Percentiles rank a stretch among this genome's conserved stretches.
Conservation (phyloP, 1,140 invertebrate genomes). For the Berghia stephanieae region DNA sequence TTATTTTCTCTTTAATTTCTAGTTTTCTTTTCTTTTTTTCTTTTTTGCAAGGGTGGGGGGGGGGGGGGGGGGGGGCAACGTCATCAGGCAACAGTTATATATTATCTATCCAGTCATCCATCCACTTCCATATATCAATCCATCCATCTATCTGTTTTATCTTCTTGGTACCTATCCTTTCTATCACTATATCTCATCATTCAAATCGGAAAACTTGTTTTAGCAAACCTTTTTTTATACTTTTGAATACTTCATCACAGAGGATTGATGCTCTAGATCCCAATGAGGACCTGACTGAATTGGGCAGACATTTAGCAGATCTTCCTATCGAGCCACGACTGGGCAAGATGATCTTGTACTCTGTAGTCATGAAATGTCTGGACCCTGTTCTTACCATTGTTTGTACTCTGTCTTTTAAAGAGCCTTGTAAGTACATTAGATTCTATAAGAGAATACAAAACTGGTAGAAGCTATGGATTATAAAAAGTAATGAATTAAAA, state of each 20-base stretch:
- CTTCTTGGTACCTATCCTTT: neutral
- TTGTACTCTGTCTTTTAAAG: slow-evolving; percentile 83
- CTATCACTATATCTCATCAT: neutral
- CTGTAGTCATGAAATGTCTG: slow-evolving; percentile 90
- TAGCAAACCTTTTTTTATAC: neutral
- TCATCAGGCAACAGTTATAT: no score
- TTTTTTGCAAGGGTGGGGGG: no score
- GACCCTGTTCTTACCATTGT: slow-evolving; percentile 95
- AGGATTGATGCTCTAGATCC: slow-evolving; percentile 85
- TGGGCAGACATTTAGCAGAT: slow-evolving; percentile 88
- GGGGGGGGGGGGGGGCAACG: no score
- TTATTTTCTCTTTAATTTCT: no score
- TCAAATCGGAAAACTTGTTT: neutral
- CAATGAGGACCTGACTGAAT: slow-evolving; percentile 80
- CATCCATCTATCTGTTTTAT: neutral
- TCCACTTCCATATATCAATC: no score
- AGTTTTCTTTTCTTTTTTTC: no score
- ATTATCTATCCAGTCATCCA: no score
- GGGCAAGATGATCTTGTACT: slow-evolving; percentile 91
- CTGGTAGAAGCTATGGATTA: no score
- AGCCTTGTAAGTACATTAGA: slow-evolving; percentile 70
- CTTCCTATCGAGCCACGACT: slow-evolving; percentile 90
- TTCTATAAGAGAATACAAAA: no score
- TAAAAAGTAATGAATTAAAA: no score
- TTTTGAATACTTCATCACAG: slow-evolving; percentile 59